These are phyloP conservation scores for Drosophila micromelanica DNA, from an alignment of 1,140 invertebrate species.

Conservation along the genomic window DNA sequence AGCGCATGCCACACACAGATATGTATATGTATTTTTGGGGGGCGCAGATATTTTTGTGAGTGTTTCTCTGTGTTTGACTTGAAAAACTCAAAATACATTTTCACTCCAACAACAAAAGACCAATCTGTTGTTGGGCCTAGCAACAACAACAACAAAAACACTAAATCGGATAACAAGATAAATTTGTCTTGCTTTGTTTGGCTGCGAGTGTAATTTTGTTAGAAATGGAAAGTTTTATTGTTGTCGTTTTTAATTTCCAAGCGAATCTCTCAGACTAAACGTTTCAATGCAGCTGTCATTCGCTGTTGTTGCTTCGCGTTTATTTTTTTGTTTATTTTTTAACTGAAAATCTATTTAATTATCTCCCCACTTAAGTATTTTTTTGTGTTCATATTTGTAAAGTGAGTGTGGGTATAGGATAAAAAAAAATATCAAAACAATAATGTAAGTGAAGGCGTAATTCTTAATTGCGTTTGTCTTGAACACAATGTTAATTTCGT, in stretches of 20 bases:
- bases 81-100: slow-evolving; percentile 45
- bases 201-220: slow-evolving; percentile 66
- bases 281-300: slow-evolving; percentile 62
- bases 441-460: not conserved
- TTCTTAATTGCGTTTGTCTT: no score
- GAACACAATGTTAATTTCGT: no score
- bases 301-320: slow-evolving; percentile 13
- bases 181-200: slow-evolving; percentile 72
- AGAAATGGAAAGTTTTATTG: slow-evolving; percentile 81
- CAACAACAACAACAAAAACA: slow-evolving; percentile 26
- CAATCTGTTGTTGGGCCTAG: not conserved
- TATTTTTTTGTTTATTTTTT: slow-evolving; percentile 55
- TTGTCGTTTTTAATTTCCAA: slow-evolving; percentile 60
- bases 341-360: slow-evolving; percentile 72
- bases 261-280: slow-evolving; percentile 71
- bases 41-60: not conserved
- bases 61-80: not conserved
- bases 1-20: slow-evolving; percentile 52
- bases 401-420: not conserved
- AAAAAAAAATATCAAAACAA: slow-evolving; percentile 3
- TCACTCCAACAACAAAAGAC: slow-evolving; percentile 23
- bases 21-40: slow-evolving; percentile 25
- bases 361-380: slow-evolving; percentile 27
- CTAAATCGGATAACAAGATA: slow-evolving; percentile 59
- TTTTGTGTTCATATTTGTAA: slow-evolving; percentile 12